phyloP scores from a whole-genome alignment of 2,888 invertebrate genomes.

The Augiades crinisus region DNA sequence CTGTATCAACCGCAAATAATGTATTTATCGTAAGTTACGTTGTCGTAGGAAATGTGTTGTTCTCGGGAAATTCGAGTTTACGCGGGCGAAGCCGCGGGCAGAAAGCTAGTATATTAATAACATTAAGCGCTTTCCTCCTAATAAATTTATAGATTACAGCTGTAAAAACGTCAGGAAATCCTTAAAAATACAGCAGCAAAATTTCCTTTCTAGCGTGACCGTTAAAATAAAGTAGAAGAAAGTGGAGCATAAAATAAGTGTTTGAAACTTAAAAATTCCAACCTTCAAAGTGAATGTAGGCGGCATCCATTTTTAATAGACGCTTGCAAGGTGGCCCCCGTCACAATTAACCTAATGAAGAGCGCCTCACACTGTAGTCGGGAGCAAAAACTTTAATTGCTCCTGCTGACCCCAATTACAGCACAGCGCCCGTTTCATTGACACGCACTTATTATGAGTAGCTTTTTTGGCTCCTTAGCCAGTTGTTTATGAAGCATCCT shows the following conservation, averaged over 20 bases:
- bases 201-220: background rate
- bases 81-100: too few species aligned
- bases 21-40: too few species aligned
- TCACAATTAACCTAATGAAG: slow-evolving; percentile 48
- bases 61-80: too few species aligned
- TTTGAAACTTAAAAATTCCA: background rate
- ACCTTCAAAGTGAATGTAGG: slow-evolving; percentile 18
- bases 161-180: background rate
- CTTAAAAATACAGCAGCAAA: background rate
- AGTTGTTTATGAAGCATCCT: too few species aligned
- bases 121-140: too few species aligned
- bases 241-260: background rate
- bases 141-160: too few species aligned
- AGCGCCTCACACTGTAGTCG: slow-evolving; percentile 45
- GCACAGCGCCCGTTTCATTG: slow-evolving; percentile 18
- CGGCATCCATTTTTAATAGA: slow-evolving; percentile 33
- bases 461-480: background rate
- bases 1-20: too few species aligned
- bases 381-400: slow-evolving; percentile 51
- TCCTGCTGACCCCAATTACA: slow-evolving; percentile 40
- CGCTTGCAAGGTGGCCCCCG: slow-evolving; percentile 20
- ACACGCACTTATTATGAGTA: background rate
- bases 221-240: background rate
- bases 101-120: too few species aligned
- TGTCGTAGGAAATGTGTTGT: too few species aligned